Percentiles rank a stretch among this genome's conserved stretches.
phyloP scores from a whole-genome alignment of 1,140 invertebrate genomes.

The Bacillus rossius region DNA sequence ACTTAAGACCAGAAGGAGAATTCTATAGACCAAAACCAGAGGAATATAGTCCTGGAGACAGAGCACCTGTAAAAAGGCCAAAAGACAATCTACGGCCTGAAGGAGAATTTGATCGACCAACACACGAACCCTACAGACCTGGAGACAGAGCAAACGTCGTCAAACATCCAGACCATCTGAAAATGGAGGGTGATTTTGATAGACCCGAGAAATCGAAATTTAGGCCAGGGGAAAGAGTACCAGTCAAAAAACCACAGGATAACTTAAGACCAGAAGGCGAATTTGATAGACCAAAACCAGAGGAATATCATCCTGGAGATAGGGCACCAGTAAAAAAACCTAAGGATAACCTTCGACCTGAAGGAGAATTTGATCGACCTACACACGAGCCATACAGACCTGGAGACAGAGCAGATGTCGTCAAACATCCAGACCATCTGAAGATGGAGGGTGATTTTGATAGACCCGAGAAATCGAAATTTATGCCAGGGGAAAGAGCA shows the following conservation, averaged over 20 bases:
- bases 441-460: constrained; percentile 50
- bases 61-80: constrained; percentile 38
- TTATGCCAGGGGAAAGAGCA: constrained; percentile 23
- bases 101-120: constrained; percentile 51
- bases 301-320: too few species aligned
- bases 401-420: constrained; percentile 38
- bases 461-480: constrained; percentile 34
- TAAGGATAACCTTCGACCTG: constrained; percentile 48
- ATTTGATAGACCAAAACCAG: too few species aligned
- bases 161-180: constrained; percentile 46
- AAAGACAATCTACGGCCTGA: constrained; percentile 52
- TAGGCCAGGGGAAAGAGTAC: constrained; percentile 22
- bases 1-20: constrained; percentile 45
- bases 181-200: constrained; percentile 48
- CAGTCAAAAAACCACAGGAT: constrained; percentile 37
- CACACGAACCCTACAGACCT: constrained; percentile 27
- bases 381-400: constrained; percentile 26
- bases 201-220: constrained; percentile 32
- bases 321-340: constrained; percentile 42
- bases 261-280: constrained; percentile 27
- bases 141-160: constrained; percentile 38
- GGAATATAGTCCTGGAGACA: constrained; percentile 22
- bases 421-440: constrained; percentile 49
- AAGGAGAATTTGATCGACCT: constrained; percentile 51
- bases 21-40: too few species aligned